Conservation (phyloP, 2,888 invertebrate genomes). For the Rhingia campestris region DNA sequence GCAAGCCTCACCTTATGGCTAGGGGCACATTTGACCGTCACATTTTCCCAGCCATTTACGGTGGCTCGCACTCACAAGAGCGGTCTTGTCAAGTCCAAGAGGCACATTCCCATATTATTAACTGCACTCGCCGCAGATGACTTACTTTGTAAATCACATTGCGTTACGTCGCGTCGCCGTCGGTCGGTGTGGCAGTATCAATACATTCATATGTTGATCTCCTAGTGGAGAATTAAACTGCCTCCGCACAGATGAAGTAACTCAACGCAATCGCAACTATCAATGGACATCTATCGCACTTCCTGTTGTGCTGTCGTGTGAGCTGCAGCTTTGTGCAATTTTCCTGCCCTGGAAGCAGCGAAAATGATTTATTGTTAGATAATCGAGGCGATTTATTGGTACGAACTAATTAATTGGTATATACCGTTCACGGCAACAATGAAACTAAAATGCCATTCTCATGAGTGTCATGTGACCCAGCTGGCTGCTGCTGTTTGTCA, state of each 20-base stretch:
- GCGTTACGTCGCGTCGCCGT: constrained; percentile 17
- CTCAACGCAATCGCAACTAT: constrained; percentile 52
- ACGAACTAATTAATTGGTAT: constrained; percentile 55
- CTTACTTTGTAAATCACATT: constrained; percentile 43
- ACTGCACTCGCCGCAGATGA: constrained; percentile 43
- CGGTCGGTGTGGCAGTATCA: neutral
- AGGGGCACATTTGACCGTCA: constrained; percentile 29
- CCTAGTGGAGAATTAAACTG: constrained; percentile 60
- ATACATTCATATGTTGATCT: constrained; percentile 45
- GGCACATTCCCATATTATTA: constrained; percentile 63
- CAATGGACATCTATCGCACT: constrained; percentile 53
- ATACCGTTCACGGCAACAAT: constrained; percentile 49
- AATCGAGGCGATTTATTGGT: constrained; percentile 49
- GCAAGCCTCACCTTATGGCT: constrained; percentile 40
- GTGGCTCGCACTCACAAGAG: neutral
- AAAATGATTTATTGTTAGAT: constrained; percentile 61
- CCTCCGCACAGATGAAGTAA: constrained; percentile 61
- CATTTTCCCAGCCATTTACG: constrained; percentile 37
- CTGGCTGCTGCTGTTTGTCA: constrained; percentile 10
- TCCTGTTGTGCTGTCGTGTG: constrained; percentile 60
- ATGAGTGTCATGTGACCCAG: constrained; percentile 37
- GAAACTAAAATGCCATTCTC: constrained; percentile 47
- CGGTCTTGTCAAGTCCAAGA: constrained; percentile 64
- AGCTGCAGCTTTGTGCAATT: constrained; percentile 23
- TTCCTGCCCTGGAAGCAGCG: constrained; percentile 15